These are phyloP conservation scores for Liodrosophila aerea DNA, from an alignment of 2,888 invertebrate species.

Conservation along the genomic window DNA sequence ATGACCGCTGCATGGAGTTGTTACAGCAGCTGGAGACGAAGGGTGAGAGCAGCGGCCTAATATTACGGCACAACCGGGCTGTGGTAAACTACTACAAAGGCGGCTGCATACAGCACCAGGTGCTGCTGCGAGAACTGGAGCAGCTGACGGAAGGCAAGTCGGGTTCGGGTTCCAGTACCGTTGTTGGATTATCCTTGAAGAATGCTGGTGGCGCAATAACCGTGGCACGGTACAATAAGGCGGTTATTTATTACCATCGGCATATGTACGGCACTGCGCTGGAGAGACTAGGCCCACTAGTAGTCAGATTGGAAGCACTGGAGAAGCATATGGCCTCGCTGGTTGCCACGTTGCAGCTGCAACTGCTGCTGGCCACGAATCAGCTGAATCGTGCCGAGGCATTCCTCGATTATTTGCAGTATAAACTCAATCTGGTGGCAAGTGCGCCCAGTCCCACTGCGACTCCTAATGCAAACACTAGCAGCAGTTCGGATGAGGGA, in stretches of 20 bases:
- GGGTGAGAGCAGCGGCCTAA: conserved; percentile 67
- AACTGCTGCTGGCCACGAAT: conserved; percentile 80
- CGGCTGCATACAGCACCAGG: conserved; percentile 88
- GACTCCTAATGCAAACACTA: conserved; percentile 32
- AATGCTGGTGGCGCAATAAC: conserved; percentile 55
- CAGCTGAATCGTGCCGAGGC: conserved; percentile 79
- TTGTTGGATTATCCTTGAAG: conserved; percentile 48
- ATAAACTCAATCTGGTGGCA: conserved; percentile 68
- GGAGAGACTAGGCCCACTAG: conserved; percentile 72
- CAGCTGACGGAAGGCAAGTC: conserved; percentile 74
- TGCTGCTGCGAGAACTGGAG: conserved; percentile 87
- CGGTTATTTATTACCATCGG: conserved; percentile 80
- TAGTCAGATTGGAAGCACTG: conserved; percentile 73
- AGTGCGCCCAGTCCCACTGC: conserved; percentile 43
- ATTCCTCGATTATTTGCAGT: conserved; percentile 79
- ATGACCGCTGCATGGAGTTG: conserved; percentile 76
- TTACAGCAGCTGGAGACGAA: conserved; percentile 74
- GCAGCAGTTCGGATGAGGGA: conserved; percentile 25
- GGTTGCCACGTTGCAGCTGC: conserved; percentile 79
- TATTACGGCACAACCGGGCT: conserved; percentile 88
- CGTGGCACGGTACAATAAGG: conserved; percentile 78
- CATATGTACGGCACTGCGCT: conserved; percentile 80
- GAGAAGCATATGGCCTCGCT: conserved; percentile 76
- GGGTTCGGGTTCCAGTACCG: neutral
- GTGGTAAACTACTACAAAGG: conserved; percentile 91